Conservation (phyloP, 1,140 invertebrate species). For the Ruditapes philippinarum region DNA sequence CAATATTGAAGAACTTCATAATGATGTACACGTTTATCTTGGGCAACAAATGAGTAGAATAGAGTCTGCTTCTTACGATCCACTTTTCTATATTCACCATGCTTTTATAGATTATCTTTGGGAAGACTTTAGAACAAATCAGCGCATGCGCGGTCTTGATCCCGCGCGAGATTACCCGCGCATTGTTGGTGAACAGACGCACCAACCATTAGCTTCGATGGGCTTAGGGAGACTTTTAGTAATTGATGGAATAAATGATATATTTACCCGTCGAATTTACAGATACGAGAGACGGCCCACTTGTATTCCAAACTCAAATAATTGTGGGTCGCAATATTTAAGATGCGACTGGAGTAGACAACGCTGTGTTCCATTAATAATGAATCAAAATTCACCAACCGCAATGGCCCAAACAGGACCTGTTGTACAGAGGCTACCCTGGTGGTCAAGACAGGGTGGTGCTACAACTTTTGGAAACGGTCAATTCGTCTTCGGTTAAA, state of each 20-base stretch:
- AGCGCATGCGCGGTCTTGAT: constrained; percentile 77
- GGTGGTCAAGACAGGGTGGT: constrained; percentile 55
- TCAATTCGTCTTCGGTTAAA: constrained; percentile 62
- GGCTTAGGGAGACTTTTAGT: constrained; percentile 75
- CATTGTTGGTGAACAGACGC: constrained; percentile 73
- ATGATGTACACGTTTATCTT: constrained; percentile 74
- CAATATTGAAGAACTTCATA: constrained; percentile 75
- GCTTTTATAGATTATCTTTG: constrained; percentile 77
- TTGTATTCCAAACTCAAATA: constrained; percentile 69
- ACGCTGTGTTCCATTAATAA: constrained; percentile 73
- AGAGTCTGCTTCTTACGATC: constrained; percentile 75
- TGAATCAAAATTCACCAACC: constrained; percentile 57
- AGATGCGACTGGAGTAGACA: constrained; percentile 72
- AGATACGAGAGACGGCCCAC: constrained; percentile 72
- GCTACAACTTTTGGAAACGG: not conserved
- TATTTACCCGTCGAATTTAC: constrained; percentile 74
- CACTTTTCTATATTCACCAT: constrained; percentile 75
- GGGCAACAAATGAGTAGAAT: constrained; percentile 77
- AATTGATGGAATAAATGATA: constrained; percentile 76
- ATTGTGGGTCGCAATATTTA: constrained; percentile 75
- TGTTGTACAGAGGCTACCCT: constrained; percentile 44
- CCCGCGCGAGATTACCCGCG: constrained; percentile 74
- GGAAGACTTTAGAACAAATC: constrained; percentile 76
- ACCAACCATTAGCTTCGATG: constrained; percentile 73
- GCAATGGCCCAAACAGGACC: constrained; percentile 36